Evolutionary conservation across 2,113 vertebrate species (phyloP).

Genomic region (Tursiops truncatus): DNA sequence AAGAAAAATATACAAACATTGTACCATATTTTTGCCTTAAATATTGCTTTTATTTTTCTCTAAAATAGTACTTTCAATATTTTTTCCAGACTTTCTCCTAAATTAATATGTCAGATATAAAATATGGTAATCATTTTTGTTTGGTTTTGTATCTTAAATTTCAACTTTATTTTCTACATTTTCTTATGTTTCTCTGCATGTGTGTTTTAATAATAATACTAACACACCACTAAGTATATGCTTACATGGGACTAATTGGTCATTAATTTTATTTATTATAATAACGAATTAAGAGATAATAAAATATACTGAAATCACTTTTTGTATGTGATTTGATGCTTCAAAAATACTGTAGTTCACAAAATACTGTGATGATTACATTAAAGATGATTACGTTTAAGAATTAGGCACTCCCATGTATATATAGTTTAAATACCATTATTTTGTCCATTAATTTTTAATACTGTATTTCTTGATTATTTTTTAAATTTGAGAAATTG

Average conservation of each 20-base stretch:
- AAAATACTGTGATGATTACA: not conserved
- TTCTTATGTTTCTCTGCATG: not conserved
- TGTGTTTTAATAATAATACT: not conserved
- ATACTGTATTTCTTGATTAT: not conserved
- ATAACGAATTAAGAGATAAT: not conserved
- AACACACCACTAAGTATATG: not conserved
- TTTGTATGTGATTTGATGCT: not conserved
- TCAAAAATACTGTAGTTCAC: not conserved
- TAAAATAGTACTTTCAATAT: not conserved
- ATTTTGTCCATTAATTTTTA: not conserved
- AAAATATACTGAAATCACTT: not conserved
- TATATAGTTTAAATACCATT: not conserved
- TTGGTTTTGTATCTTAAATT: not conserved
- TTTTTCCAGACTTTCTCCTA: not conserved
- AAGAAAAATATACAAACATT: not conserved
- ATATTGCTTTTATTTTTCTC: not conserved
- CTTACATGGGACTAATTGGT: not conserved
- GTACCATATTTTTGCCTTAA: not conserved
- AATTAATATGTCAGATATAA: not conserved
- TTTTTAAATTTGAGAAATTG: not conserved
- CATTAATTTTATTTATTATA: not conserved
- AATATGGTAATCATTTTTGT: not conserved
- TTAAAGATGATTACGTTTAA: not conserved
- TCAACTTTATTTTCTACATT: not conserved
- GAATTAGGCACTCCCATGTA: fast-evolving